These are phyloP conservation scores for Augochlorella aurata DNA, from an alignment of 2,888 invertebrate species.

Conservation along the genomic window DNA sequence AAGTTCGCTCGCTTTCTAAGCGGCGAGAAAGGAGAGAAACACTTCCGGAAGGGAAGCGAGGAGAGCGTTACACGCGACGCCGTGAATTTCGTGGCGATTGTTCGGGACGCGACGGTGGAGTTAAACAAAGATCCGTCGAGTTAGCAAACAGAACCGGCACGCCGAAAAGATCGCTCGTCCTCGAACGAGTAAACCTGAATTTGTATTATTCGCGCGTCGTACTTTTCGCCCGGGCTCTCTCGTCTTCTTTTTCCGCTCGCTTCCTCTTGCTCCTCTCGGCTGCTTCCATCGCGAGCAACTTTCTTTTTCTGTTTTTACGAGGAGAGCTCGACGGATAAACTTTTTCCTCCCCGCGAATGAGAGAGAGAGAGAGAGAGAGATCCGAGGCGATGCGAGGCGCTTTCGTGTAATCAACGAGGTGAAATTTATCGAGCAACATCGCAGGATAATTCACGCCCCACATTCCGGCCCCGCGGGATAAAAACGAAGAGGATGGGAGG, in stretches of 20 bases:
- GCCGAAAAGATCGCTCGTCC: constrained; percentile 18
- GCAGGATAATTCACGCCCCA: constrained; percentile 65
- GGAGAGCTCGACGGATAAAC: constrained; percentile 20
- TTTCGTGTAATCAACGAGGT: constrained; percentile 66
- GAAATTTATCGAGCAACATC: constrained; percentile 69
- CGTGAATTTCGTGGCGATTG: background rate
- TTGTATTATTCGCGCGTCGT: constrained; percentile 43
- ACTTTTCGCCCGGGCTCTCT: constrained; percentile 22
- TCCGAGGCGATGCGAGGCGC: constrained; percentile 21
- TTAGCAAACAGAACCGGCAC: constrained; percentile 29
- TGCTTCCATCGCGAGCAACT: constrained; percentile 20
- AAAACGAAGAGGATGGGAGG: constrained; percentile 53
- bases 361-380: background rate
- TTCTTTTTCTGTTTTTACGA: constrained; percentile 17
- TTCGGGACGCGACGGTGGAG: constrained; percentile 14
- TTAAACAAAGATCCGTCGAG: constrained; percentile 37
- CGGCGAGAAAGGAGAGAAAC: background rate
- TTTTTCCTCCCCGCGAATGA: constrained; percentile 30
- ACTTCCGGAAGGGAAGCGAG: background rate
- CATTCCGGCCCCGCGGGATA: constrained; percentile 53
- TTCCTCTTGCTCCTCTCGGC: background rate
- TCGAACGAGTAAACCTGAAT: constrained; percentile 38
- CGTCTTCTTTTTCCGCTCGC: constrained; percentile 8
- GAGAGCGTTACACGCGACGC: background rate
- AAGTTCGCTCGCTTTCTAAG: constrained; percentile 1